phyloP scores from a whole-genome alignment of 2,797 vertebrate species.

The Paratrypauchen microcephalus region DNA sequence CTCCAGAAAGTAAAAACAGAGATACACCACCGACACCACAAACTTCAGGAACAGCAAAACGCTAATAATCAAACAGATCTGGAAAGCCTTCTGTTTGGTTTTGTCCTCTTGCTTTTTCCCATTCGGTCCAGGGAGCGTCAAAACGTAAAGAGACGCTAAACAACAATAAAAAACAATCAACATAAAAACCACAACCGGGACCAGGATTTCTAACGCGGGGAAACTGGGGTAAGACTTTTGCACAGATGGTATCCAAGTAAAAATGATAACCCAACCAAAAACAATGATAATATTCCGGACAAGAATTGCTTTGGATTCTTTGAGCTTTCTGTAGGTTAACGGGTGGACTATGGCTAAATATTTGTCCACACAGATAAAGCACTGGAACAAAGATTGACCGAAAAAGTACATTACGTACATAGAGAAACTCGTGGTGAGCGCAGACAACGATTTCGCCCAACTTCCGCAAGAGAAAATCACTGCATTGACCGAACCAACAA shows the following conservation, averaged over 20 bases:
- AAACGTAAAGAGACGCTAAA: not conserved
- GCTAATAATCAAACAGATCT: not conserved
- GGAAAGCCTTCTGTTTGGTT: not conserved
- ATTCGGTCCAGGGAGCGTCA: not conserved
- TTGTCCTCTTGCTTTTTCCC: not conserved
- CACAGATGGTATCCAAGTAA: not conserved
- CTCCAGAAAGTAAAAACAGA: not conserved
- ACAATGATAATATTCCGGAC: not conserved
- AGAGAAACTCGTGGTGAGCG: not conserved
- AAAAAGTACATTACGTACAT: not conserved
- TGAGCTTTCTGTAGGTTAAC: not conserved
- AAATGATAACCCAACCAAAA: not conserved
- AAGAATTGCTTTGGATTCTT: not conserved
- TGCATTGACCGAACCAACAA: not conserved
- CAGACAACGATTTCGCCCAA: not conserved
- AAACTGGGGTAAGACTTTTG: not conserved
- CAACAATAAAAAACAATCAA: not conserved
- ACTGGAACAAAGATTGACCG: not conserved
- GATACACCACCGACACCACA: not conserved
- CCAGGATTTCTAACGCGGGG: not conserved
- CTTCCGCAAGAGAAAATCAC: not conserved
- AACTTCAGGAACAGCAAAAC: not conserved
- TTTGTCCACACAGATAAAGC: not conserved
- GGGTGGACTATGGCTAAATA: conserved; percentile 2
- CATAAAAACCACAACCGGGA: not conserved